Evolutionary conservation across 2,797 vertebrate genomes (phyloP).

Genomic region (Falco novaeseelandiae): DNA sequence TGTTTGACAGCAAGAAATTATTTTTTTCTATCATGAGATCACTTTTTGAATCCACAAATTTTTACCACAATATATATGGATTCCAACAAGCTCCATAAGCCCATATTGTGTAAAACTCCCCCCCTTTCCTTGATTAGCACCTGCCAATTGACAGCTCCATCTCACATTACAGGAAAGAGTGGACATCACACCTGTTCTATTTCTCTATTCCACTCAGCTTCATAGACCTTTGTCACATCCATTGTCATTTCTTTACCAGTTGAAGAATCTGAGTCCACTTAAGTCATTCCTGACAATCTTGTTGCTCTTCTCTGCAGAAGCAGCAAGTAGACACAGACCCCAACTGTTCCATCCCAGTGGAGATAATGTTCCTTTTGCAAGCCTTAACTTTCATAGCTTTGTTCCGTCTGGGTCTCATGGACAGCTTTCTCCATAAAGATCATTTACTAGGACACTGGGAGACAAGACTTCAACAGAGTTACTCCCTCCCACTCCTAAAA

Average conservation of each 20-base stretch:
- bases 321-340: neutral
- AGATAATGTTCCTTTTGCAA: neutral
- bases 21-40: neutral
- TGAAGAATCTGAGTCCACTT: neutral
- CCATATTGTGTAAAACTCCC: neutral
- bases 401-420: neutral
- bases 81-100: neutral
- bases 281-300: neutral
- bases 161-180: neutral
- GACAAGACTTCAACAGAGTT: neutral
- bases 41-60: neutral
- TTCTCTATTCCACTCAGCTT: neutral
- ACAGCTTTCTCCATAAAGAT: neutral
- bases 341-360: neutral
- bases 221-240: neutral
- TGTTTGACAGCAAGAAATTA: neutral
- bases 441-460: neutral
- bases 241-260: neutral
- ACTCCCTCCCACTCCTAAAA: neutral
- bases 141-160: neutral
- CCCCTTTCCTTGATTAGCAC: neutral
- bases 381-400: neutral
- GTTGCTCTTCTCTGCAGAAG: neutral
- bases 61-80: neutral
- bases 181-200: neutral